These are phyloP conservation scores for Musca domestica DNA, from an alignment of 1,140 invertebrate genomes.

Conservation along the genomic window DNA sequence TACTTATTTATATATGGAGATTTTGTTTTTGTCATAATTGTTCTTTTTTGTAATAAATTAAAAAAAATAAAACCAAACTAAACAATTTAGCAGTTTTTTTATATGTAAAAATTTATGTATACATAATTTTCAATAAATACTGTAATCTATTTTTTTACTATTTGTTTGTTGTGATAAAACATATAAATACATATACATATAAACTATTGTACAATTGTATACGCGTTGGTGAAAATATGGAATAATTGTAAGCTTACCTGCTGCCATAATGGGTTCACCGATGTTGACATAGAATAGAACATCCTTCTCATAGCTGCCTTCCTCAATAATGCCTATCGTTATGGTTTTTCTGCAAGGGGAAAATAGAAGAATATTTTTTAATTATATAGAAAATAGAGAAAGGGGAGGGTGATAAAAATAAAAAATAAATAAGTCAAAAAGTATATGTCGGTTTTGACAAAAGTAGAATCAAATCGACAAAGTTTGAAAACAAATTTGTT, in stretches of 20 bases:
- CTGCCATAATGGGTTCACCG: slow-evolving; percentile 79
- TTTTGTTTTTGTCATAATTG: too few relatives aligned
- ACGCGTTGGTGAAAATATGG: background rate
- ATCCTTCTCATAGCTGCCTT: slow-evolving; percentile 97
- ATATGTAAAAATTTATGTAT: background rate
- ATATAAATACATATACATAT: slow-evolving; percentile 8
- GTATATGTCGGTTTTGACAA: background rate
- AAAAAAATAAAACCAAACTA: background rate
- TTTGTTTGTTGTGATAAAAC: background rate
- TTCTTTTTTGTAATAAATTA: too few relatives aligned
- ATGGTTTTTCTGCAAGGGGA: slow-evolving; percentile 78
- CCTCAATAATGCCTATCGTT: slow-evolving; percentile 84
- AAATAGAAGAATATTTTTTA: too few relatives aligned
- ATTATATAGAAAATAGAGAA: slow-evolving; percentile 16
- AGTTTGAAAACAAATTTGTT: background rate
- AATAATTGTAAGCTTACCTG: slow-evolving; percentile 64
- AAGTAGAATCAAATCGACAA: background rate
- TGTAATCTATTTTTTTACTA: background rate
- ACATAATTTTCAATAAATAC: background rate
- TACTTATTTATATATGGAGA: too few relatives aligned
- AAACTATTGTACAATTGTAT: background rate
- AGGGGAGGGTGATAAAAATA: slow-evolving; percentile 3
- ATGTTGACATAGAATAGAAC: slow-evolving; percentile 91
- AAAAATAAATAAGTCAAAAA: slow-evolving; percentile 11
- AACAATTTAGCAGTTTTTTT: background rate